A percentile compares a stretch with the other conserved stretches of the same genome.
These are phyloP conservation scores for Ctenochaetus hawaiiensis DNA, from an alignment of 2,797 vertebrate genomes.

Conservation along the genomic window DNA sequence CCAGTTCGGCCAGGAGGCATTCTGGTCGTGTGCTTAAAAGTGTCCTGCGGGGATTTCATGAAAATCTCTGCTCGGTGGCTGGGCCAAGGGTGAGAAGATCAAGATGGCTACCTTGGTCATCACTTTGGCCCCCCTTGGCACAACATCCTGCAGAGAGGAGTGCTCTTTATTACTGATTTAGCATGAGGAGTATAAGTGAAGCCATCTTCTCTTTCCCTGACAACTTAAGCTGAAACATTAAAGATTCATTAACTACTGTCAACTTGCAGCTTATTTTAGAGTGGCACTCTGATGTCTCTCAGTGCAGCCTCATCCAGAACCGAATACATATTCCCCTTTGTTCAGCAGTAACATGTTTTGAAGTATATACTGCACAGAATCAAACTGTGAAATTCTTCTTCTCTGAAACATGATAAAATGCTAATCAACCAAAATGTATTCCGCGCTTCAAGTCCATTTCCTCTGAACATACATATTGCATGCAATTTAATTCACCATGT, in stretches of 20 bases:
- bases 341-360: conserved; percentile 21
- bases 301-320: conserved; percentile 44
- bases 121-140: conserved; percentile 71
- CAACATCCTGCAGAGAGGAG: conserved; percentile 65
- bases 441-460: conserved; percentile 23
- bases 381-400: conserved; percentile 5
- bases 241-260: conserved; percentile 72
- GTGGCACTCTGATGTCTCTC: conserved; percentile 58
- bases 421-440: conserved; percentile 33
- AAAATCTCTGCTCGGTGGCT: conserved; percentile 57
- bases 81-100: conserved; percentile 50
- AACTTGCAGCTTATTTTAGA: conserved; percentile 70
- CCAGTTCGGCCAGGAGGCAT: conserved; percentile 61
- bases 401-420: conserved; percentile 27
- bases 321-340: conserved; percentile 46
- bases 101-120: conserved; percentile 57
- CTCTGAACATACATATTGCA: background rate
- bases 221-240: conserved; percentile 80
- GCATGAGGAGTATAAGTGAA: conserved; percentile 86
- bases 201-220: conserved; percentile 87
- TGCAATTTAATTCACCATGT: background rate
- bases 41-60: conserved; percentile 57
- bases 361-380: conserved; percentile 24
- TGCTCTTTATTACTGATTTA: conserved; percentile 85
- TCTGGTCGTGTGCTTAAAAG: conserved; percentile 67